A percentile compares a stretch with the other conserved stretches of the same genome.
Evolutionary conservation across 2,113 vertebrate genomes (phyloP).

Genomic region (Corythoichthys intestinalis): DNA sequence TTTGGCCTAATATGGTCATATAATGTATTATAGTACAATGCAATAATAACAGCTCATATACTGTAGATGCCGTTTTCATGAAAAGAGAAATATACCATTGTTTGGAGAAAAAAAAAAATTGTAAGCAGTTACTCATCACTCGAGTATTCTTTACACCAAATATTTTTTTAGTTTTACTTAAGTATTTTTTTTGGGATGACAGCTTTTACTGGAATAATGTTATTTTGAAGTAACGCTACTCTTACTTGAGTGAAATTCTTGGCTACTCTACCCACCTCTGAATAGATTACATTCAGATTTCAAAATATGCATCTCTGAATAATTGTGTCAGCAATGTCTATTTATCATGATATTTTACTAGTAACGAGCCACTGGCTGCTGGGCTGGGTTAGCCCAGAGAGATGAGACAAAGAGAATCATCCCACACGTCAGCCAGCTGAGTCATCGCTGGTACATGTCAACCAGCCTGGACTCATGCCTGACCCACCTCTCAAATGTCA

Average conservation of each 20-base stretch:
- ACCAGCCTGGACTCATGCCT: slow-evolving; percentile 38
- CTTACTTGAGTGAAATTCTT: no score
- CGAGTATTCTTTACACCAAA: neutral
- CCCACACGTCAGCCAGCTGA: slow-evolving; percentile 58
- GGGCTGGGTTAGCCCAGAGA: slow-evolving; percentile 46
- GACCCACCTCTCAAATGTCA: slow-evolving; percentile 58
- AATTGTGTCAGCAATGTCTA: slow-evolving; percentile 17
- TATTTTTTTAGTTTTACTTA: no score
- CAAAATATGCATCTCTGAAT: slow-evolving; percentile 7
- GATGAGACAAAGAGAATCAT: slow-evolving; percentile 47
- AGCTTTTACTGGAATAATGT: no score
- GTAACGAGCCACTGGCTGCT: slow-evolving; percentile 48
- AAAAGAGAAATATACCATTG: no score
- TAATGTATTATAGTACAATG: no score
- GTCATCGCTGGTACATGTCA: slow-evolving; percentile 51
- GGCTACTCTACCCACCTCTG: no score
- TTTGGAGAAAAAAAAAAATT: no score
- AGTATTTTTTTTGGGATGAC: no score
- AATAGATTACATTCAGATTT: neutral
- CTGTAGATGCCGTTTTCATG: no score
- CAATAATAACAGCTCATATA: no score
- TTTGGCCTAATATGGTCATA: no score
- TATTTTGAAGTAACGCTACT: no score
- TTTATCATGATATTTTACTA: slow-evolving; percentile 21
- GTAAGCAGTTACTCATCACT: neutral